Base-by-base conservation (phyloP, 1,140 invertebrate genomes). In the Microplitis demolitor region DNA sequence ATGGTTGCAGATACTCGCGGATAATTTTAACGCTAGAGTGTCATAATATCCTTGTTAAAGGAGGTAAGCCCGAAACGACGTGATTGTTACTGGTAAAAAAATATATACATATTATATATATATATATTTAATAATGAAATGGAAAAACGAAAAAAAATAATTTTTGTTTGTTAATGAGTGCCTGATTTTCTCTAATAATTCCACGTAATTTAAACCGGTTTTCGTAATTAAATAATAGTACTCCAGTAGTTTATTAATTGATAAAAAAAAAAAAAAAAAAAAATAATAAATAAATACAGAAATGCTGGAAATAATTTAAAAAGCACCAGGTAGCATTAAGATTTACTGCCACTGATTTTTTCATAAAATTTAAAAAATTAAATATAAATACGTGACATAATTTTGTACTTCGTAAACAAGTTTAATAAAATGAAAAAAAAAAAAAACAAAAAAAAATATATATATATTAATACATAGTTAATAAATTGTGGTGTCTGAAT, bases 61-160 rank as follows among this genome's bases (percentile, higher is more conserved):
- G 78, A 84, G 80, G 80, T 83, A 81, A 86, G 79, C 79, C 80
- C 77, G 81, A 82, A 82, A 80, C 75, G 81, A 76, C 82, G 79
- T 85, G 80, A 85, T 81, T 82, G 77, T 85, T 83, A 84, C 78
- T 84, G 84, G 85, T 87, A 84, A 84, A 86, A 81, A 78, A 84
- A 82, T 84, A 24, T 24, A 24, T 24, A 24, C 24, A 24, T 24
- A 24, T 24, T 24, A 24, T 45, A 45, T 9, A 45, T 9, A 45
- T 45, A 45, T 45, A 45, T 45, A 45, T 45, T 45, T 45, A 45
- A 45, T 45, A 45, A 45, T 45, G 39, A 45, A 45, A 82, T 78
- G 79, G 82, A 80, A 72, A 71, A 75, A 75, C 56, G 24, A 14
- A 67, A 58, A 68, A 58, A 54, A 69, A 58, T 13, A 60, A 58